Evolutionary conservation across 2,888 invertebrate genomes (phyloP).

Genomic region (Ellobium chinense): DNA sequence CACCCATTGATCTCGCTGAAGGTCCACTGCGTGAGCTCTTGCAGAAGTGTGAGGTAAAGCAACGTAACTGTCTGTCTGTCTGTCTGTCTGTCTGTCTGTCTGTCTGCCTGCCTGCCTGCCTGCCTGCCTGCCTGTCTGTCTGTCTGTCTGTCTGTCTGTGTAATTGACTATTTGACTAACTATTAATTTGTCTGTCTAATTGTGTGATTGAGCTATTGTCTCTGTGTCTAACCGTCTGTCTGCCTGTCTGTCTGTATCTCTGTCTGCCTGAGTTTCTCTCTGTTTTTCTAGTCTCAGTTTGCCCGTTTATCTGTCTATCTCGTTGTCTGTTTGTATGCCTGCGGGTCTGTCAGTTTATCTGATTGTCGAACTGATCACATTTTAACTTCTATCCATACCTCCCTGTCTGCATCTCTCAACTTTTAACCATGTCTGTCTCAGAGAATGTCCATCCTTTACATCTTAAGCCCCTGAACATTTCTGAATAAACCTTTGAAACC

Average conservation of each 20-base stretch:
- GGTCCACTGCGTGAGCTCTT: constrained; percentile 57
- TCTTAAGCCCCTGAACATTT: no score
- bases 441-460: no score
- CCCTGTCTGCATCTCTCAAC: no score
- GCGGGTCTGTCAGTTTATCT: no score
- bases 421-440: no score
- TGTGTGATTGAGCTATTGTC: no score
- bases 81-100: not conserved
- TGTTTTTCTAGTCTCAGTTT: not conserved
- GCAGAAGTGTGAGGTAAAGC: constrained; percentile 58
- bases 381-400: no score
- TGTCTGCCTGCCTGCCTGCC: not conserved
- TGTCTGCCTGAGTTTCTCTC: not conserved
- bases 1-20: constrained; percentile 64
- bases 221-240: no score
- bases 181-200: not conserved
- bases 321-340: no score
- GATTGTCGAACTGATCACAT: no score
- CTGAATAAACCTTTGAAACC: no score
- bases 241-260: not conserved
- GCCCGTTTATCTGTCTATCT: not conserved
- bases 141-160: constrained; percentile 10
- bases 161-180: not conserved
- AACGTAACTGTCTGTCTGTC: not conserved
- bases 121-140: not conserved